Conservation (phyloP, 2,797 vertebrate genomes). For the Pseudotriccus pelzelni region DNA sequence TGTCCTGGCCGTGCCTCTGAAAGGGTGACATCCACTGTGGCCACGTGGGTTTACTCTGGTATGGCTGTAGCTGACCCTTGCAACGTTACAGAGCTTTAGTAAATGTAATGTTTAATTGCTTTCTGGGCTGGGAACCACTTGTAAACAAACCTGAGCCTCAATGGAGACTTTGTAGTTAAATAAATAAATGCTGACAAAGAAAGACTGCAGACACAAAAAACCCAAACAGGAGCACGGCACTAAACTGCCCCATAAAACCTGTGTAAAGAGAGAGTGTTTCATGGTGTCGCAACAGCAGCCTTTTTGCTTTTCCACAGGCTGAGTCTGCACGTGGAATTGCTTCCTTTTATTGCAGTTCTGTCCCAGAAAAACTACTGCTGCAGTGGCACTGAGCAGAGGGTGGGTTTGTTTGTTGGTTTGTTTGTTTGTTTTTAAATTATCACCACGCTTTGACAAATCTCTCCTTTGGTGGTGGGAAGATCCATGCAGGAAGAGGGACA, state of each 20-base stretch:
- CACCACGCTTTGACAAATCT: not conserved
- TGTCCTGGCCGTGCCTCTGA: fast-evolving
- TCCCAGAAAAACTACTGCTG: not conserved
- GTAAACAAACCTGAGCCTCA: conserved; percentile 18
- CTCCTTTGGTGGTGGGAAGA: not conserved
- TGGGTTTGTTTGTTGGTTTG: not conserved
- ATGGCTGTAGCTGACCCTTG: not conserved
- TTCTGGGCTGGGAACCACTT: conserved; percentile 6
- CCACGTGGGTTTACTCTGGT: not conserved
- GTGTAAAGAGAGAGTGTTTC: not conserved
- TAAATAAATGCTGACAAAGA: conserved; percentile 26
- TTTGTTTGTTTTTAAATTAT: not conserved
- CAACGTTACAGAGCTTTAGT: not conserved
- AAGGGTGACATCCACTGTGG: not conserved
- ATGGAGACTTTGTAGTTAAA: conserved; percentile 28
- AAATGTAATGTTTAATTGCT: conserved; percentile 29
- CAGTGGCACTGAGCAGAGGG: not conserved
- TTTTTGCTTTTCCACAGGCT: not conserved
- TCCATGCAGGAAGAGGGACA: not conserved
- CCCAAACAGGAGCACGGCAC: not conserved
- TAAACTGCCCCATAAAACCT: conserved; percentile 40
- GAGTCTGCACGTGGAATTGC: not conserved
- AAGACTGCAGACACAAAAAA: not conserved
- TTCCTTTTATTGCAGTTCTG: not conserved
- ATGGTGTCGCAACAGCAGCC: not conserved